Evolutionary conservation across 1,140 invertebrate species (phyloP).

Genomic region (Atopsyche davidsoni): DNA sequence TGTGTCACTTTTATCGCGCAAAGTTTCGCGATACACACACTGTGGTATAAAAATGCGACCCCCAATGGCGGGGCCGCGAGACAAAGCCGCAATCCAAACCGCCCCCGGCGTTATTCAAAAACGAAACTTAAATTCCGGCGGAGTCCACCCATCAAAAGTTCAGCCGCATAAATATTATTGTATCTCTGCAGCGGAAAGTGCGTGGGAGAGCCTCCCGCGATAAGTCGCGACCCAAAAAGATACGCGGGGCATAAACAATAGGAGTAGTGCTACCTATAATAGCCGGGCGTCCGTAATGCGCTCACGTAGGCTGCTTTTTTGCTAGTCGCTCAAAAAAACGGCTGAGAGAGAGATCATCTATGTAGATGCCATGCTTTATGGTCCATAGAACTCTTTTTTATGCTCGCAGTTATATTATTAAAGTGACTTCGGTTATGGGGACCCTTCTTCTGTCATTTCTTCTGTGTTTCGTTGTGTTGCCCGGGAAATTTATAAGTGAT

Average conservation of each 20-base stretch:
- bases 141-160: slow-evolving; percentile 21
- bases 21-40: too few relatives aligned
- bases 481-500: background rate
- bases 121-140: slow-evolving; percentile 7
- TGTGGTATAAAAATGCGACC: too few relatives aligned
- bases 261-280: slow-evolving; percentile 25
- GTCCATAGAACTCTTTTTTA: slow-evolving; percentile 11
- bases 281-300: too few relatives aligned
- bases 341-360: slow-evolving; percentile 6
- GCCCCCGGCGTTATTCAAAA: slow-evolving; percentile 5
- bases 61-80: background rate
- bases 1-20: too few relatives aligned
- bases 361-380: slow-evolving; percentile 14
- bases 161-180: slow-evolving; percentile 26
- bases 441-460: slow-evolving; percentile 1
- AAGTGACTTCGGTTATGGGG: slow-evolving; percentile 18
- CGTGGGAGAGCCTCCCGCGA: slow-evolving; percentile 20
- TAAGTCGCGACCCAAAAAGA: slow-evolving; percentile 28
- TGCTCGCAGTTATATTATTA: slow-evolving; percentile 14
- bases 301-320: background rate
- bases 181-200: slow-evolving; percentile 10
- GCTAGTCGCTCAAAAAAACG: background rate
- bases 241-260: slow-evolving; percentile 26
- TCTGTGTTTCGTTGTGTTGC: background rate
- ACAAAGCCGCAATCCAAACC: background rate